phyloP scores from a whole-genome alignment of 2,797 vertebrate species.

The Pelodytes ibericus region DNA sequence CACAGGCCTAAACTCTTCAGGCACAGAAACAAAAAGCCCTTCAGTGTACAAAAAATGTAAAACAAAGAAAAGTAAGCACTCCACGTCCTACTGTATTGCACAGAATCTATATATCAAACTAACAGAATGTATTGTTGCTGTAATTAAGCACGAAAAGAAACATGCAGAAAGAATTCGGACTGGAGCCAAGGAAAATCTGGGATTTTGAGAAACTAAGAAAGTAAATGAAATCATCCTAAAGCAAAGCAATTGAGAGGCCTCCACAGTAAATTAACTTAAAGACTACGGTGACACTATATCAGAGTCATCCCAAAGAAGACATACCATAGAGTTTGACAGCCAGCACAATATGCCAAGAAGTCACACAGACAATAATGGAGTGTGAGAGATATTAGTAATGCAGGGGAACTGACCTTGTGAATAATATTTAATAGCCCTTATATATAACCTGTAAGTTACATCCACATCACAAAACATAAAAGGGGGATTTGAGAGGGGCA shows the following conservation, averaged over 20 bases:
- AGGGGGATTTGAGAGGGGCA: not conserved
- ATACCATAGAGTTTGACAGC: not conserved
- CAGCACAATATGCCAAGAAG: not conserved
- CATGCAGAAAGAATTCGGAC: not conserved
- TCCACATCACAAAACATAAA: not conserved
- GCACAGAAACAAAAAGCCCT: not conserved
- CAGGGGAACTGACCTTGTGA: not conserved
- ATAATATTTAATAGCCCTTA: not conserved
- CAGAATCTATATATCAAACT: not conserved
- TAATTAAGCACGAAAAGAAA: not conserved
- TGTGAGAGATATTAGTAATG: not conserved
- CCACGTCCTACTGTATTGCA: not conserved
- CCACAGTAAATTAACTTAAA: conserved; percentile 1
- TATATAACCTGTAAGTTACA: not conserved
- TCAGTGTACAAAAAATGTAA: not conserved
- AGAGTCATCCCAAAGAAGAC: not conserved
- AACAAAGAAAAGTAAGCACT: conserved; percentile 1
- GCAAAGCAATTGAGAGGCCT: not conserved
- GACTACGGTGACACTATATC: not conserved
- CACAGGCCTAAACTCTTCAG: not conserved
- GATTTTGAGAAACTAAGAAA: not conserved
- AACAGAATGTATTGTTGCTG: not conserved
- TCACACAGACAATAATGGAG: not conserved
- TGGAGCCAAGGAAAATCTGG: not conserved
- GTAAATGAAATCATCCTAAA: not conserved